Percentiles rank a stretch among this genome's conserved stretches.
Evolutionary conservation across 2,113 vertebrate species (phyloP).

Genomic region (Terrapene triunguis): DNA sequence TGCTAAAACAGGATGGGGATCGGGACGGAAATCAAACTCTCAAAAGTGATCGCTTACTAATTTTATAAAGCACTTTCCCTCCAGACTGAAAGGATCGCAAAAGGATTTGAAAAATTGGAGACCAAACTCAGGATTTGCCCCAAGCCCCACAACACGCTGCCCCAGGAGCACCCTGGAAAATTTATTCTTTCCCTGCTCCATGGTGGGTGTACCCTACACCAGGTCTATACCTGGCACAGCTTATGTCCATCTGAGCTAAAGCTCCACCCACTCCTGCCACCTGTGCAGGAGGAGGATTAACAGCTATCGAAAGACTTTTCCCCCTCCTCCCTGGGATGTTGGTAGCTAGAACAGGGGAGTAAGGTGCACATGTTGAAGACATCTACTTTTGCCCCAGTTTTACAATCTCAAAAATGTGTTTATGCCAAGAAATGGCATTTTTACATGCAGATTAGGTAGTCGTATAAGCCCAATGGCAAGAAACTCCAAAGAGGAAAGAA

Average conservation of each 20-base stretch:
- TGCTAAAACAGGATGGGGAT: background rate
- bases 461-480: background rate
- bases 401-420: background rate
- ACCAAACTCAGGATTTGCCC: background rate
- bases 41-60: background rate
- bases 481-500: background rate
- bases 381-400: background rate
- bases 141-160: background rate
- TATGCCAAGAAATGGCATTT: rapidly evolving
- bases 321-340: background rate
- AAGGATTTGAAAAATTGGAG: background rate
- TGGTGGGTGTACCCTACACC: background rate
- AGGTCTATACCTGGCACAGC: background rate
- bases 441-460: background rate
- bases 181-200: background rate
- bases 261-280: background rate
- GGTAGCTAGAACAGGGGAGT: background rate
- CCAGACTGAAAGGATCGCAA: background rate
- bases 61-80: background rate
- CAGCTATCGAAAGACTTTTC: background rate
- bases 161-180: background rate
- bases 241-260: background rate
- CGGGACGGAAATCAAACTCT: background rate
- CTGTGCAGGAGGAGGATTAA: background rate
- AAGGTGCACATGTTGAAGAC: background rate